A percentile compares a stretch with the other conserved stretches of the same genome.
Evolutionary conservation across 2,797 vertebrate species (phyloP).

Genomic region (Chloroceryle amazona): DNA sequence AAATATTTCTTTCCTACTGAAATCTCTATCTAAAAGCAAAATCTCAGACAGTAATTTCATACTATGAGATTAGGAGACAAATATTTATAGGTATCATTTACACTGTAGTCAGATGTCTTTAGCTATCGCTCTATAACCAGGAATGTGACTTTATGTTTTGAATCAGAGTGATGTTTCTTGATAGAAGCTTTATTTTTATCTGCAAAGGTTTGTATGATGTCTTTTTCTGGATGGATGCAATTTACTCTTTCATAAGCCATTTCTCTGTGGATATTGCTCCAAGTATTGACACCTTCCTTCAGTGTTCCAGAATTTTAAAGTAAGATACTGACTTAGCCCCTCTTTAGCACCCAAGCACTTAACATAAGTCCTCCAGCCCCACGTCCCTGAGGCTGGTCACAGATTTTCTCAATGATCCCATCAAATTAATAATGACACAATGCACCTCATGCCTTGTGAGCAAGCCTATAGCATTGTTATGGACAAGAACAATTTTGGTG

Average conservation of each 20-base stretch:
- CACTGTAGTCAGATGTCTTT: not conserved
- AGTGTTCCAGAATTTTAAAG: not conserved
- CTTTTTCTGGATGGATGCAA: not conserved
- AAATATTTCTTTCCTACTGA: not conserved
- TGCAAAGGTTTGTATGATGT: not conserved
- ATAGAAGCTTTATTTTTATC: not conserved
- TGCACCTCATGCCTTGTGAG: not conserved
- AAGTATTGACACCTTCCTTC: not conserved
- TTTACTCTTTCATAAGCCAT: not conserved
- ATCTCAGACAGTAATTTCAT: not conserved
- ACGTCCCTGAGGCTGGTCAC: not conserved
- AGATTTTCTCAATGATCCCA: not conserved
- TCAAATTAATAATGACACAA: not conserved
- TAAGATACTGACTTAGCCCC: accelerated
- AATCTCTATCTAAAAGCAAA: not conserved
- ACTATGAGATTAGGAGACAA: not conserved
- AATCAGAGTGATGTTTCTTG: not conserved
- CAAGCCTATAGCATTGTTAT: not conserved
- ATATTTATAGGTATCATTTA: not conserved
- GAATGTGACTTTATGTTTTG: not conserved
- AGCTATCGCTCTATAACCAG: not conserved
- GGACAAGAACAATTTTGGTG: not conserved
- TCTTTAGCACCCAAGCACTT: not conserved
- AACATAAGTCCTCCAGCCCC: not conserved
- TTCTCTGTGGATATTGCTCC: not conserved